Percentiles rank a stretch among this genome's conserved stretches.
Conservation (phyloP, 2,113 vertebrate genomes). For the Mionectes macconnelli region DNA sequence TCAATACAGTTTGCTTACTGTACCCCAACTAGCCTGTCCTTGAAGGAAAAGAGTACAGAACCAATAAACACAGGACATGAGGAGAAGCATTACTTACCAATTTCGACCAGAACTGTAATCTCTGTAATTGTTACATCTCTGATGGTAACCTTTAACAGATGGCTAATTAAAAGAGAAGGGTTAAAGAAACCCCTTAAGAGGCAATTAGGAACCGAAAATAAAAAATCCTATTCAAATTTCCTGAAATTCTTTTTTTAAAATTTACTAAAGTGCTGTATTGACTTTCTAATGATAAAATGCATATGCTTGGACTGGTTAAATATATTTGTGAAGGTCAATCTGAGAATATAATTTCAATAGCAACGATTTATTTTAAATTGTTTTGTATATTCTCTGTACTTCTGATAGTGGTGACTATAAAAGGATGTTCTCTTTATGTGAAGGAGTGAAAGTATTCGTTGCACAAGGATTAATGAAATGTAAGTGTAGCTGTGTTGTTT, state of each 20-base stretch:
- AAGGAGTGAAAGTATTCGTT: not conserved
- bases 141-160: not conserved
- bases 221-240: not conserved
- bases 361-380: not conserved
- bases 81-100: not conserved
- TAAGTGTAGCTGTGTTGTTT: not conserved
- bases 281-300: not conserved
- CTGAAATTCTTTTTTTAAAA: not conserved
- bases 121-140: not conserved
- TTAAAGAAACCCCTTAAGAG: not conserved
- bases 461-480: not conserved
- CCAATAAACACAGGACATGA: not conserved
- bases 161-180: not conserved
- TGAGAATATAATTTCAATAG: not conserved
- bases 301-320: not conserved
- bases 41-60: not conserved
- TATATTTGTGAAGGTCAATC: not conserved
- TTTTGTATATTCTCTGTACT: not conserved
- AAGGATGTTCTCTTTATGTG: not conserved
- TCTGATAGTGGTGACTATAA: not conserved
- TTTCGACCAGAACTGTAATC: not conserved
- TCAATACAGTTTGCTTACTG: fast-evolving
- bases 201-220: not conserved
- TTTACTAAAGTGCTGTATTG: not conserved
- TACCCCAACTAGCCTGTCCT: not conserved